Base-by-base conservation (phyloP, 2,888 invertebrate species). In the Orchestes rusci region DNA sequence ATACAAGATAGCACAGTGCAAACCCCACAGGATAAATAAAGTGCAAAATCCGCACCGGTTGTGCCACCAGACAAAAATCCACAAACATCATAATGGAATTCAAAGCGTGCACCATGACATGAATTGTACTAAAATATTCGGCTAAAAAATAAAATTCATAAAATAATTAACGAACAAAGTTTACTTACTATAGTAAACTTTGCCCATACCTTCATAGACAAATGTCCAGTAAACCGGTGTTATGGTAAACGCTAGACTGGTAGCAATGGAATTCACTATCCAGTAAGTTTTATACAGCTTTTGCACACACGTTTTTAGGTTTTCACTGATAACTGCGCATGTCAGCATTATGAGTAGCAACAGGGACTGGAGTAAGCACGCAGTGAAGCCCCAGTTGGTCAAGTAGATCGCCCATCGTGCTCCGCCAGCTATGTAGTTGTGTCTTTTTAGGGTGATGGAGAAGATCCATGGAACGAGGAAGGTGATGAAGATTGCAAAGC, bases 171-270 rank as follows among this genome's bases (percentile, higher is more conserved):
- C n/a, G 17, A 39, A 23, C 17, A 30, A 12, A 39, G 31, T 31
- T 2, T 13, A 31, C 13, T 31, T 31, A 12, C 13, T 31, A 31
- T 8, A 10, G 16, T 12, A 16, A 32, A 15, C 5, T n/a, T n/a
- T n/a, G n/a, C n/a, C n/a, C 58, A 65, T 61, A 84, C 84, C 74
- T 65, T 85, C 75, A 64, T 84, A 80, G 4, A 88, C 80, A 37
- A 81, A 66, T 16, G 72, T 66, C 88, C 89, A 89, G 64, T 87
- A 89, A 36, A 82, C 73, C n/a, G 81, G 70, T 1, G 85, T 82
- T 52, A 88, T 82, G 39, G 80, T 80, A 52, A 86, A 73, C 1
- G 87, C 82, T 16, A 82, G 70, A 53, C 82, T 76, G 0, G 82
- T 76, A 15, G 80, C 77, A 17, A 80, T 75, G 28, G 76, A 76